Evolutionary conservation across 2,797 vertebrate genomes (phyloP), one percentile per base, ranked within the genome.

Genomic region (Linurgus olivaceus): DNA sequence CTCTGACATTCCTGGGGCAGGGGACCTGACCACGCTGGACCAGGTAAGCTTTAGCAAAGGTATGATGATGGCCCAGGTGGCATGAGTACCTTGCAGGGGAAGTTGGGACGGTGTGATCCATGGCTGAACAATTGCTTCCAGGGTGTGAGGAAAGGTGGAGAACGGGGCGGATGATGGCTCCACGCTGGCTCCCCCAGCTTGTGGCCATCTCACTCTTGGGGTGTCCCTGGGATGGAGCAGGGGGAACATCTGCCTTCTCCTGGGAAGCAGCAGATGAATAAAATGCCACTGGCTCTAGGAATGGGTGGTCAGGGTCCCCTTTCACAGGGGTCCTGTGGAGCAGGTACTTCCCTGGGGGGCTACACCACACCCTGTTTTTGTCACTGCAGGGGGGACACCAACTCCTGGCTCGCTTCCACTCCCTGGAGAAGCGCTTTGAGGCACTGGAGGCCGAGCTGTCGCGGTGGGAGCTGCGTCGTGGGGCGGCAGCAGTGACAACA

Each of bases 391-490:
- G 86, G 2, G 97, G 97, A 70, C 96, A 97, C 65, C 88, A 6
- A 17, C 63, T 98, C 33, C 92, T 98, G 70, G 96, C 97, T 76
- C 97, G 52, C 24, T 94, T 98, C 19, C 97, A 98, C 58, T 85
- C 97, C 10, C 91, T 98, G 90, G 98, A 98, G 86, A 97, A 96
- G 83, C 98, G 97, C 48, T 97, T 98, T 9, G 96, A 98, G 25
- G 82, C 72, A 0, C 93, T 98, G 58, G 97, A 98, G 76, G 86
- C 96, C 0, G 94, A 96, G 25, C 93, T 97, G 19, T 66, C 96
- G 0, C 73, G 61, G 19, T 96, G 97, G 88, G 96, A 97, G 62
- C 94, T 97, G 62, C 93, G 10, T 37, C 95, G 16, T 16, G 97
- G 97, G 28, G 20, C 85, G 0, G 79, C 33, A 65, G 88, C 40